Base-by-base conservation (phyloP, 2,797 vertebrate genomes). In the Octomys mimax region DNA sequence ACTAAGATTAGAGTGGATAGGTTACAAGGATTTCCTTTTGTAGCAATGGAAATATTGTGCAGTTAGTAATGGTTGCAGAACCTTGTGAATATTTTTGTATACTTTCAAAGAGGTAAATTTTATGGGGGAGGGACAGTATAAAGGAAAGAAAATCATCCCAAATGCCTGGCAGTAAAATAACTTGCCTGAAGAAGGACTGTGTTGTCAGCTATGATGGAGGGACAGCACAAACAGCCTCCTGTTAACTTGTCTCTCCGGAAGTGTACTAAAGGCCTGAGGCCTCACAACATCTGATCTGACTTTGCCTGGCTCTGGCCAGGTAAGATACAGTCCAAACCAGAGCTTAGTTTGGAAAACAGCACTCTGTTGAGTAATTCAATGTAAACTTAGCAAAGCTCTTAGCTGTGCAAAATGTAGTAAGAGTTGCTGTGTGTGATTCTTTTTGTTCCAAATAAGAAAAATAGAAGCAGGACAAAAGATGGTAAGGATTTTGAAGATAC, bases 311-410 rank as follows among this genome's bases (percentile, higher is more conserved):
- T 24, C 73, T 54, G 61, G 80, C 61, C 73, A 52, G 70, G 64
- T 59, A 89, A 86, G 62, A 91, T 66, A 85, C 62, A 77, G 36
- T 52, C 52, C 36, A 91, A 79, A 91, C 42, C 8, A 13, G 2
- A 39, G 26, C 49, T 90, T 54, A 57, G 88, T 94, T 33, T 94
- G 36, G 42, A 95, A 86, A 81, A 85, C 59, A 81, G 42, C 52
- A 73, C 88, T 39, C 62, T 57, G 39, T 54, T 6, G 10, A 89
- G 59, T 66, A 85, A 59, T 46, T 73, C 39, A 66, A 88, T 42
- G 57, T 75, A 73, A 73, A 68, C 80, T 21, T 77, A 71, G 82
- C 52, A 68, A 83, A 95, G 18, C 36, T 73, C 84, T 73, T 26
- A 13, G 26, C 46, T 83, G 33, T 46, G 36, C 49, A 87, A 62